Evolutionary conservation across 2,797 vertebrate genomes (phyloP).

Genomic region (Phylloscopus collybita): DNA sequence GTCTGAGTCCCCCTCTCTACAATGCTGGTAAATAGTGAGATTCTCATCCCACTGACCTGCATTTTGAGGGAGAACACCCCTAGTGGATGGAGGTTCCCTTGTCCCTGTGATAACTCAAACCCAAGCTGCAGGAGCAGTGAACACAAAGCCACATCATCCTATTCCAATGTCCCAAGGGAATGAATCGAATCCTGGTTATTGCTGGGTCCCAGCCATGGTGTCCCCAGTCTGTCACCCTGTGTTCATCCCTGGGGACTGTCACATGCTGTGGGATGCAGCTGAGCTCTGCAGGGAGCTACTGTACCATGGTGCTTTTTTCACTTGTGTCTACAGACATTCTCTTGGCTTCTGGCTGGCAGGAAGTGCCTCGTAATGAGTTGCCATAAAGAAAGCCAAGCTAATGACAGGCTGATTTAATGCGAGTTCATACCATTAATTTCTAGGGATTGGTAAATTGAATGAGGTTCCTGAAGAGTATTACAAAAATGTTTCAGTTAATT

Average conservation of each 20-base stretch:
- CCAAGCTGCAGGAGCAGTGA: not conserved
- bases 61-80: not conserved
- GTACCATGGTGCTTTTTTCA: not conserved
- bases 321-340: not conserved
- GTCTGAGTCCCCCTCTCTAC: rapidly evolving
- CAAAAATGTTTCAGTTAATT: conserved; percentile 43
- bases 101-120: not conserved
- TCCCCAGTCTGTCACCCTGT: not conserved
- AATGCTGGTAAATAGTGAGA: rapidly evolving
- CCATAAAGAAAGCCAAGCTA: conserved; percentile 16
- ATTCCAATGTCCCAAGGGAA: not conserved
- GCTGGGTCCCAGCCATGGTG: not conserved
- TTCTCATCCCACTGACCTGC: not conserved
- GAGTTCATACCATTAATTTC: conserved; percentile 56
- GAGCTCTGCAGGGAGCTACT: not conserved
- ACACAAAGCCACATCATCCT: not conserved
- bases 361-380: conserved; percentile 52
- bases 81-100: not conserved
- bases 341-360: conserved; percentile 31
- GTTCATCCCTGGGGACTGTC: not conserved
- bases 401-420: conserved; percentile 60
- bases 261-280: not conserved
- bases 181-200: rapidly evolving
- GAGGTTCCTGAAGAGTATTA: conserved; percentile 42
- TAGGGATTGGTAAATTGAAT: conserved; percentile 40